Evolutionary conservation across 2,113 vertebrate genomes (phyloP).

Genomic region (Nestor notabilis): DNA sequence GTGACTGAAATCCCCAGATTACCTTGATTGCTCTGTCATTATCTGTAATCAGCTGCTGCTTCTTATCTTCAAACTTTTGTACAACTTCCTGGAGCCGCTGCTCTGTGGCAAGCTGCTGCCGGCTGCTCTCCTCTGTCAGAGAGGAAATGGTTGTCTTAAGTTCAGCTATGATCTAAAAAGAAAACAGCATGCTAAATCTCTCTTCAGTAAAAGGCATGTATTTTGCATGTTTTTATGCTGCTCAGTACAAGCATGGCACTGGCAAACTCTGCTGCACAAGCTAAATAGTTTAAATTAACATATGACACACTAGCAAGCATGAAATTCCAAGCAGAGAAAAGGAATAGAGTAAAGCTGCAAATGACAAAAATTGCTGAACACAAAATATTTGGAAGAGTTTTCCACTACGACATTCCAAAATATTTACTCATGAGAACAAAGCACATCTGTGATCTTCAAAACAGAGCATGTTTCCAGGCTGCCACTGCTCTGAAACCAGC

Average conservation of each 20-base stretch:
- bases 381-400: conserved; percentile 56
- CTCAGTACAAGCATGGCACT: conserved; percentile 10
- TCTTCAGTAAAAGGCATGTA: conserved; percentile 3
- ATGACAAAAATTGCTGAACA: conserved; percentile 44
- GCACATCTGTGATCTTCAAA: conserved; percentile 67
- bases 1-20: conserved; percentile 65
- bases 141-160: conserved; percentile 81
- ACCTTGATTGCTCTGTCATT: conserved; percentile 86
- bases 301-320: not conserved
- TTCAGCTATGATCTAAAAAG: conserved; percentile 83
- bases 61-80: conserved; percentile 83
- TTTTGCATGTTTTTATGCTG: conserved; percentile 60
- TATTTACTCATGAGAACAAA: conserved; percentile 72
- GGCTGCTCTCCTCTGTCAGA: conserved; percentile 80
- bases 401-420: conserved; percentile 68
- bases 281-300: conserved; percentile 49
- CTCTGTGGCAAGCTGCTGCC: conserved; percentile 77
- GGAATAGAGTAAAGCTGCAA: not conserved
- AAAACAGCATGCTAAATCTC: conserved; percentile 63
- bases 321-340: conserved; percentile 12
- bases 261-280: conserved; percentile 34
- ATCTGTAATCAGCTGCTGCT: conserved; percentile 78
- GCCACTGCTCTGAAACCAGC: not conserved
- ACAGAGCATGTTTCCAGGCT: not conserved
- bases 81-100: conserved; percentile 78